Base-by-base conservation (phyloP, 1,140 invertebrate species). In the Polypedilum pembai region DNA sequence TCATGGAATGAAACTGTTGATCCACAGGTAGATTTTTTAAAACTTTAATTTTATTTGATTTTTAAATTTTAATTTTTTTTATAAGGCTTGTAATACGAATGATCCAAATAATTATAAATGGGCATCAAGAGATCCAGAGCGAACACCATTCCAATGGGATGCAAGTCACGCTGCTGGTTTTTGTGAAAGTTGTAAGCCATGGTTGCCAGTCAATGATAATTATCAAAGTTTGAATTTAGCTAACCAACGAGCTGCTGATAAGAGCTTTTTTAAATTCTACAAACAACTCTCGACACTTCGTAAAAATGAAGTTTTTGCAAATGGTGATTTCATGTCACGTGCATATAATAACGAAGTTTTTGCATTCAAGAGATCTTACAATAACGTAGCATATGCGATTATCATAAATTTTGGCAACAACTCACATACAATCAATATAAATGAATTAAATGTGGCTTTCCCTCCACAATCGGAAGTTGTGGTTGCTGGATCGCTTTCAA, bases 131-230 rank as follows among this genome's bases (percentile, higher is more conserved):
- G 89, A 91, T 80, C 86, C 87, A 0, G 81, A 80, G 21, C 82
- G 90, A 15, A 87, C 87, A 0, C 89, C 91, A 0, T 91, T 90
- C 84, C 90, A 90, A 74, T 92, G 91, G 91, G 83, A 88, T 74
- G 78, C 82, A 41, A 76, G 79, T 0, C 74, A 5, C 0, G 84
- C 86, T 77, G 88, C 89, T 24, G 90, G 85, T 76, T 88, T 88
- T 75, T 84, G 84, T 0, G 82, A 77, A 0, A 83, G 77, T 2
- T 75, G 76, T 3, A 85, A 81, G 41, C 86, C 89, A 3, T 90
- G 89, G 89, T 77, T 90, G 4, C 88, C 88, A 20, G 80, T 89
- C 1, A 77, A 86, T 73, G 17, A 73, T 0, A 84, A 86, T 75
- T 86, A 86, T 72, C 8, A 69, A 5, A 56, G 65, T 0, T 24